Evolutionary conservation across 2,888 invertebrate species (phyloP), one percentile per base, ranked within the genome.

Genomic region (Teinopalpus imperialis): DNA sequence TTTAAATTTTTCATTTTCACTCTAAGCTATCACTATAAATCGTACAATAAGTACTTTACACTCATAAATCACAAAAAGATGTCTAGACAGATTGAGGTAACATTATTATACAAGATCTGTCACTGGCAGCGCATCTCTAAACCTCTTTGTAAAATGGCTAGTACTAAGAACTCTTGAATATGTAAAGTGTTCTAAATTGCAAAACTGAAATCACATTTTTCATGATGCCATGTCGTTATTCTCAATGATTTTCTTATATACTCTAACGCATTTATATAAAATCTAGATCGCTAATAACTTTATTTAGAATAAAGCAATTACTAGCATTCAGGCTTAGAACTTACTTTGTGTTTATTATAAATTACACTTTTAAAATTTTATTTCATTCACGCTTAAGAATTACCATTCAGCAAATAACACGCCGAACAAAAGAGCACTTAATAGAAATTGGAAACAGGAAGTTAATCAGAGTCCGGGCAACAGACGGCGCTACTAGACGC

Each of bases 401-500:
- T 52, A 57, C 60, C 63, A 66, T 54, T 59, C 49, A 63, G 60
- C 41, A 46, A 44, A 48, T 46, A 61, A 57, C 56, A 50, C 45
- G 46, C 61, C 63, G 61, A 74, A 74, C 74, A 76, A 74, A 75
- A 69, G 66, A 67, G 66, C 69, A 68, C 73, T 76, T 75, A 78
- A 78, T 75, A 80, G 74, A 74, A 81, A 81, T 81, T 80, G 73
- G 72, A 75, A 81, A 78, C 78, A 73, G 80, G 78, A 83, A 79
- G 80, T 80, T 78, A 82, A 81, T 82, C 79, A 79, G 70, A 69
- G 69, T 64, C 65, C 63, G 57, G 54, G 72, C 70, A 72, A 71
- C 75, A 77, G 75, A 69, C 70, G 66, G 60, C 53, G 54, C 40
- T 48, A 49, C 45, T 62, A 57, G 52, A 61, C 59, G 61, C 69